Evolutionary conservation across 1,140 invertebrate species (phyloP).

Genomic region (Cydia splendana): DNA sequence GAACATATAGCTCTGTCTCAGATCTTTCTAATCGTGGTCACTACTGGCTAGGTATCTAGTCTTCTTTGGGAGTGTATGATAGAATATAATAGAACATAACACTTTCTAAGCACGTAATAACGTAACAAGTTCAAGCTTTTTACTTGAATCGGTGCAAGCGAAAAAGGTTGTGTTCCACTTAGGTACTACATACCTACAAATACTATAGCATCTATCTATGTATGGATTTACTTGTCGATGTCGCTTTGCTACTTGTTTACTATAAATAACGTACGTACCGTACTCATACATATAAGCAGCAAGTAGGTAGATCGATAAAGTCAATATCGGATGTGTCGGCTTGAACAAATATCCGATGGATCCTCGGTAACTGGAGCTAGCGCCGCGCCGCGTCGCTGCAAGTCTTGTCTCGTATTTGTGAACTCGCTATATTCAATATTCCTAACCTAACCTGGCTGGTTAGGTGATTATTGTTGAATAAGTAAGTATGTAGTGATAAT

Average conservation of each 20-base stretch:
- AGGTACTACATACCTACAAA: background rate
- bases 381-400: background rate
- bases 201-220: background rate
- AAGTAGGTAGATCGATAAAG: background rate
- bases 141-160: background rate
- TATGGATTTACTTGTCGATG: background rate
- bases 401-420: background rate
- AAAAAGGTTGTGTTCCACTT: background rate
- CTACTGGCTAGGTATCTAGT: no score
- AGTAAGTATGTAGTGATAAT: no score
- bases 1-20: no score
- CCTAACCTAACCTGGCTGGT: no score
- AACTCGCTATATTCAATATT: no score
- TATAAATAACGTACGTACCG: background rate
- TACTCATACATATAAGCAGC: background rate
- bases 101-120: no score
- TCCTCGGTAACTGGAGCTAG: background rate
- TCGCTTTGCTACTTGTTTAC: constrained; percentile 1
- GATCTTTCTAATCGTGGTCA: no score
- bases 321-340: constrained; percentile 17
- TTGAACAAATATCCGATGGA: constrained; percentile 15
- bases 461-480: no score
- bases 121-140: no score
- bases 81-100: no score
- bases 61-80: no score